A percentile compares a stretch with the other conserved stretches of the same genome.
Evolutionary conservation across 1,140 invertebrate genomes (phyloP).

Genomic region (Agrypnia vestita): DNA sequence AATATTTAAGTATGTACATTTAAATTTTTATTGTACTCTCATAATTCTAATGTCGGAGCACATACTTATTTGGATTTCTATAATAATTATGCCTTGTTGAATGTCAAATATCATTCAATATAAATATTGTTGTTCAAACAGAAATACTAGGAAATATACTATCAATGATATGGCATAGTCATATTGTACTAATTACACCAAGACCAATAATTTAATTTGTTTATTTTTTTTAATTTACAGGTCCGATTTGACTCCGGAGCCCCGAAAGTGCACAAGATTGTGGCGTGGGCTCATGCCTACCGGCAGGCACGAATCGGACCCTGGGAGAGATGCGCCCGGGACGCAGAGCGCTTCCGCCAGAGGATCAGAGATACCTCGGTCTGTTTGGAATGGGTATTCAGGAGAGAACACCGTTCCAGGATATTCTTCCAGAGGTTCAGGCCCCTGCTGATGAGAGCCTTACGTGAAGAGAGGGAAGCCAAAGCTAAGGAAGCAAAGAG

Average conservation of each 20-base stretch:
- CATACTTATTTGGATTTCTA: no score
- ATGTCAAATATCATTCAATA: no score
- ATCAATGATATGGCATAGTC: no score
- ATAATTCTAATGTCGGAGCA: no score
- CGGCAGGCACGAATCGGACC: conserved; percentile 66
- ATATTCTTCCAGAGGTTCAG: conserved; percentile 71
- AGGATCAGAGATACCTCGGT: conserved; percentile 69
- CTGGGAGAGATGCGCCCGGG: conserved; percentile 66
- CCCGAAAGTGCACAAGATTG: conserved; percentile 69
- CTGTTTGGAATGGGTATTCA: conserved; percentile 70
- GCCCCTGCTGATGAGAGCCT: conserved; percentile 70
- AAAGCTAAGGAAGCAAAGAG: conserved; percentile 63
- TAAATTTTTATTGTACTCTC: no score
- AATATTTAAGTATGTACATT: no score
- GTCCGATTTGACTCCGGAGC: conserved; percentile 66
- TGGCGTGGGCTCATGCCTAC: conserved; percentile 69
- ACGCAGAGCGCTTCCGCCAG: conserved; percentile 67
- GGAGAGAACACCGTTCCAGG: conserved; percentile 67
- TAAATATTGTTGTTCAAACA: no score
- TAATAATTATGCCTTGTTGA: no score
- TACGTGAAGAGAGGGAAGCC: conserved; percentile 65
- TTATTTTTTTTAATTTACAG: conserved; percentile 62
- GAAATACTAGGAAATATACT: no score
- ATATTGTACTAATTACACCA: no score
- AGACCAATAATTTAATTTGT: no score